Base-by-base conservation (phyloP, 2,888 invertebrate species). In the Malthinus seriepunctatus region DNA sequence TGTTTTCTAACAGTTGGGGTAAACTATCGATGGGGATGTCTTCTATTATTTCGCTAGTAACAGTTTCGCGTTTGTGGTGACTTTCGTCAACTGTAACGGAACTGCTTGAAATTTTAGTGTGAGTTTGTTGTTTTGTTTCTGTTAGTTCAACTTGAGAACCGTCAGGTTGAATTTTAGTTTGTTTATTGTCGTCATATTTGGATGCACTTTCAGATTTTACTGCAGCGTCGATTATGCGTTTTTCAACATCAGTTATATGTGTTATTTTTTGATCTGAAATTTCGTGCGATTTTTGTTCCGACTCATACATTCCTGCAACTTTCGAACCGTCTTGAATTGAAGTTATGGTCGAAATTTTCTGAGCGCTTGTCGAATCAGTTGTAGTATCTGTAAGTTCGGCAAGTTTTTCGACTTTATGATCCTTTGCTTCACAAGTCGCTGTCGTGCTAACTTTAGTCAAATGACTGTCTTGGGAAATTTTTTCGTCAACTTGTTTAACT, bases 101-200 rank as follows among this genome's bases (percentile, higher is more conserved):
- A 46, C 58, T 66, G 35, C 53, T 60, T 3, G 61, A 53, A 8
- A 60, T 44, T 54, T 61, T 63, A 14, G 56, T 63, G 9, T 62
- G 65, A 32, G 51, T 53, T 12, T 60, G 62, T 55, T 67, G 62
- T 0, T 57, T 63, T 1, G 42, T 55, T 56, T 57, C 37, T n/a
- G 51, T 57, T 7, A 55, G 48, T 60, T 67, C 63, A 5, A 66
- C 6, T 42, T 51, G 14, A 14, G 45, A 62, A 7, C 69, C 68
- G 56, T 73, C 74, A 9, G 69, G 70, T 12, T 56, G 59, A 10
- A 67, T 60, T 65, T 67, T 74, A 46, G 62, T 66, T 62, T 71
- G 70, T 55, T 68, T 71, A n/a, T 62, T 67, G 14, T 63, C 63
- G 46, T 67, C 72, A 8, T 67, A 65, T 48, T 63, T 67, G 39